A percentile compares a stretch with the other conserved stretches of the same genome.
phyloP scores from a whole-genome alignment of 1,140 invertebrate species.

The Caerostris darwini region DNA sequence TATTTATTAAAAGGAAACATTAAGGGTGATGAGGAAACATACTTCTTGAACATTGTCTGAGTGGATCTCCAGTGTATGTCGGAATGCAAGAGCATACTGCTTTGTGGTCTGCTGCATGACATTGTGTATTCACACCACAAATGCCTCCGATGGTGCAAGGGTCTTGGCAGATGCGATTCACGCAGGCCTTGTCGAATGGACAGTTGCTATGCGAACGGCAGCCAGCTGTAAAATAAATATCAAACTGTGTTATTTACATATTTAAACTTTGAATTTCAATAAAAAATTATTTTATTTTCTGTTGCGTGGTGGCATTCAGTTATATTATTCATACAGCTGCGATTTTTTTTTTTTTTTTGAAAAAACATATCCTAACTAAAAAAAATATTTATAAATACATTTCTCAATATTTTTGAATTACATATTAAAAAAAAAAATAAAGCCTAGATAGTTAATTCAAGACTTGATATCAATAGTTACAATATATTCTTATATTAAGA shows the following conservation, averaged over 20 bases:
- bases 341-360: no score
- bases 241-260: neutral
- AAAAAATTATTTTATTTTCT: neutral
- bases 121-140: slow-evolving; percentile 91
- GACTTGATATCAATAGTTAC: no score
- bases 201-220: slow-evolving; percentile 83
- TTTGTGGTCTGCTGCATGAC: slow-evolving; percentile 90
- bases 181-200: slow-evolving; percentile 91
- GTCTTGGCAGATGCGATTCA: slow-evolving; percentile 88
- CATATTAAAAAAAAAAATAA: no score
- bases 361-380: no score
- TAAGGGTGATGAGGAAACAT: slow-evolving; percentile 1
- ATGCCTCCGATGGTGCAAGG: slow-evolving; percentile 88
- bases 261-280: neutral
- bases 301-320: neutral
- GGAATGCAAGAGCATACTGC: slow-evolving; percentile 92
- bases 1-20: neutral
- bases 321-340: neutral
- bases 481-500: no score
- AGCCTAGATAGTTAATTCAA: no score
- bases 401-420: no score
- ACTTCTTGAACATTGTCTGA: slow-evolving; percentile 88
- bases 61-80: slow-evolving; percentile 92
- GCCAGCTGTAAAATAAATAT: slow-evolving; percentile 75
- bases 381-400: no score